Conservation (phyloP, 92 coral and sea anemone genomes). For the Porites cylindrica region DNA sequence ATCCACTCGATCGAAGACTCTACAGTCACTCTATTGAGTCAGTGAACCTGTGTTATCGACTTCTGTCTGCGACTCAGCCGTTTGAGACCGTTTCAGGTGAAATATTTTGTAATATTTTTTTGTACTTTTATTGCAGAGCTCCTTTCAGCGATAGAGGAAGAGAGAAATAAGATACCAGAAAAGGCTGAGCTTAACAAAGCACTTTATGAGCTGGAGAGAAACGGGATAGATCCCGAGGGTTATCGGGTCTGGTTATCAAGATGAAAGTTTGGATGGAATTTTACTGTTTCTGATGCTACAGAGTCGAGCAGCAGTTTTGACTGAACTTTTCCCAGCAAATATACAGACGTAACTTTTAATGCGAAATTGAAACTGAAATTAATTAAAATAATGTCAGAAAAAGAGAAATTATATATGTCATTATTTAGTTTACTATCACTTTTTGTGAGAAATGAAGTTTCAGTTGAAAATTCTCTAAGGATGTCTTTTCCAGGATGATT, state of each 20-base stretch:
- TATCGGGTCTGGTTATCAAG: constrained; percentile 12
- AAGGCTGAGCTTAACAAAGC: constrained; percentile 16
- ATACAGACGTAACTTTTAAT: no score
- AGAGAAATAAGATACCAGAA: neutral
- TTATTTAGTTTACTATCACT: no score
- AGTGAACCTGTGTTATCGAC: no score
- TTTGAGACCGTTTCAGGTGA: no score
- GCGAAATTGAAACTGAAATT: neutral
- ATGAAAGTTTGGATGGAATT: neutral
- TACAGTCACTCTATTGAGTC: no score
- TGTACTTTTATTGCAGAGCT: constrained; percentile 10
- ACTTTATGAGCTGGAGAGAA: constrained; percentile 21
- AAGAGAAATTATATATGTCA: no score
- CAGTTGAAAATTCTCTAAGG: no score
- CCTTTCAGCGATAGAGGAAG: neutral
- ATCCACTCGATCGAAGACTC: no score
- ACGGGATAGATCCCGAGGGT: constrained; percentile 25
- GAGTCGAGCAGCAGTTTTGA: neutral
- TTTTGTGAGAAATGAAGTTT: no score
- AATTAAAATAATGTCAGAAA: neutral
- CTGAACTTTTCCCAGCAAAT: neutral
- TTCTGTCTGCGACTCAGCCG: neutral
- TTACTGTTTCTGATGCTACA: neutral
- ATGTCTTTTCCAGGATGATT: no score
- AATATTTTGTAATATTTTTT: no score